Conservation (phyloP, 2,888 invertebrate species). For the Acanthosepion pharaonis region DNA sequence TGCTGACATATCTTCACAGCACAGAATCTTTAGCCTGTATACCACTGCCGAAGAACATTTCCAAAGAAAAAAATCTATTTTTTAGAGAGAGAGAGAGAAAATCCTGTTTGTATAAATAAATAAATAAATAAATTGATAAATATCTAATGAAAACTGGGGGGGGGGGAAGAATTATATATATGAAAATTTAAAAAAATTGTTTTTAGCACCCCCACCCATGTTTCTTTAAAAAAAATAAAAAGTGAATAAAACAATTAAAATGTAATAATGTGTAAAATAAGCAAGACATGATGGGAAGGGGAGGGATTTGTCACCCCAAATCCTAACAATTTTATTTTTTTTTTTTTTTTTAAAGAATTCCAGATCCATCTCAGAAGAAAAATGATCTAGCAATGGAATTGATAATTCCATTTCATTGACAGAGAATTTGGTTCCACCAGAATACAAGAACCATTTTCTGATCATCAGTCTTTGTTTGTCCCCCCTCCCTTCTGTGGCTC, state of each 20-base stretch:
- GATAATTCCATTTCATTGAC: neutral
- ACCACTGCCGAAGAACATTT: neutral
- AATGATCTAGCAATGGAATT: neutral
- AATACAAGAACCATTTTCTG: neutral
- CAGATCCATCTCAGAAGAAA: neutral
- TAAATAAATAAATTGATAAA: neutral
- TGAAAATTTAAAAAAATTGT: neutral
- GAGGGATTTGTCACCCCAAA: neutral
- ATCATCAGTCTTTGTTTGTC: neutral
- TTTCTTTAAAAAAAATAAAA: constrained; percentile 33
- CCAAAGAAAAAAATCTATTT: neutral
- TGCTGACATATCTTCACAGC: neutral
- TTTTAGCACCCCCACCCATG: neutral
- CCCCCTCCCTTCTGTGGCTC: neutral
- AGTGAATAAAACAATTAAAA: neutral
- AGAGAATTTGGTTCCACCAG: neutral
- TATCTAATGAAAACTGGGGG: neutral
- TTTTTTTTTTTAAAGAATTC: neutral
- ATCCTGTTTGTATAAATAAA: neutral
- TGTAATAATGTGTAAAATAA: neutral
- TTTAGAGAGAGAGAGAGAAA: neutral
- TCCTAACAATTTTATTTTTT: neutral
- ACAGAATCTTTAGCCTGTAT: neutral
- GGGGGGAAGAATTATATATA: too few relatives aligned
- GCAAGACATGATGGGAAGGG: neutral